These are phyloP conservation scores for Onychostoma macrolepis DNA, from an alignment of 2,113 vertebrate species.

Conservation along the genomic window DNA sequence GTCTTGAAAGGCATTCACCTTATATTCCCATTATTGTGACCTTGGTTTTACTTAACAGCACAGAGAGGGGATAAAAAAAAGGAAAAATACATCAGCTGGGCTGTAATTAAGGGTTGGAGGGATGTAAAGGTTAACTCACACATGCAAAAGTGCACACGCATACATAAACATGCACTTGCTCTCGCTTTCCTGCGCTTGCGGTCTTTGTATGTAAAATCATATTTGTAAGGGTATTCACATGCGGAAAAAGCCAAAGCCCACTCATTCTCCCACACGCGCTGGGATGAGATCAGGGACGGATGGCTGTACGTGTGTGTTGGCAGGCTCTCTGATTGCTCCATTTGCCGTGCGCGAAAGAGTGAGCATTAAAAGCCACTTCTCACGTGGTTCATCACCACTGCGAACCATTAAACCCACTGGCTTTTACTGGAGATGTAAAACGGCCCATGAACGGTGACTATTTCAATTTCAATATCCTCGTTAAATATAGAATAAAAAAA, in stretches of 20 bases:
- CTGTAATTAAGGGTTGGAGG: conserved; percentile 74
- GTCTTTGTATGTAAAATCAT: conserved; percentile 62
- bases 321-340: conserved; percentile 57
- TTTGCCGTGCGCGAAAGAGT: conserved; percentile 11
- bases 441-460: conserved; percentile 34
- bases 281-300: conserved; percentile 71
- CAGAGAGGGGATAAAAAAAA: conserved; percentile 55
- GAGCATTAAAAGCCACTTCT: conserved; percentile 34
- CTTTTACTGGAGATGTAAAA: conserved; percentile 48
- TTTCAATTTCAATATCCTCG: conserved; percentile 39
- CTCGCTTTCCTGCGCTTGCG: conserved; percentile 50
- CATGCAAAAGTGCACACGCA: conserved; percentile 40
- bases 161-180: conserved; percentile 54
- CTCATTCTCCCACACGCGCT: conserved; percentile 65
- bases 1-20: conserved; percentile 79
- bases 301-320: conserved; percentile 63
- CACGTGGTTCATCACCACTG: conserved; percentile 19
- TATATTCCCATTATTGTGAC: conserved; percentile 80
- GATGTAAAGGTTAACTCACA: conserved; percentile 74
- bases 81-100: conserved; percentile 63
- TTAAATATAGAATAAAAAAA: conserved; percentile 38
- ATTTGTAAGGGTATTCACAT: conserved; percentile 44
- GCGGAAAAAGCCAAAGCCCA: conserved; percentile 43
- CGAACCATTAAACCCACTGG: conserved; percentile 37
- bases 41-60: conserved; percentile 75